A percentile compares a stretch with the other conserved stretches of the same genome.
These are phyloP conservation scores for Murina feae DNA, from an alignment of 2,113 vertebrate genomes.

Conservation along the genomic window DNA sequence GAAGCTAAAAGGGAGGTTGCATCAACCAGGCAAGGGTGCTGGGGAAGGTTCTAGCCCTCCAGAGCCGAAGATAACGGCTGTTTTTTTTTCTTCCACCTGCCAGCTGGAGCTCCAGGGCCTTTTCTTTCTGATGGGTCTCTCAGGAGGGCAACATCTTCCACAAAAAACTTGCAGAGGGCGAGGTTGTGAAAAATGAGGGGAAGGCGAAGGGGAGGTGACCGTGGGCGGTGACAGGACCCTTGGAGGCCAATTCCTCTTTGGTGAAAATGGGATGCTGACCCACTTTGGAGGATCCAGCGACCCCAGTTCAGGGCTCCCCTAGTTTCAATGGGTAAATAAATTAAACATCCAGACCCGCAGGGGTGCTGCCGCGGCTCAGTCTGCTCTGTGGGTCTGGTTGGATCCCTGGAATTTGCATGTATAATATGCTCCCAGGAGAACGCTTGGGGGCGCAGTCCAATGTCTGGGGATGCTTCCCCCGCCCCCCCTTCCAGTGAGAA, in stretches of 20 bases:
- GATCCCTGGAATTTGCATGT: background rate
- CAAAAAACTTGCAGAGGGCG: no score
- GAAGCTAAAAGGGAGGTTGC: background rate
- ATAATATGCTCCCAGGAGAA: background rate
- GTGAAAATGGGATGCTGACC: background rate
- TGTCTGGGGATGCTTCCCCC: background rate
- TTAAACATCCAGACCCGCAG: background rate
- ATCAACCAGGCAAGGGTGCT: background rate
- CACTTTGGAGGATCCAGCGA: background rate
- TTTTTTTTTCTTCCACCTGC: rapidly evolving
- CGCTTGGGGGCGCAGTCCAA: background rate
- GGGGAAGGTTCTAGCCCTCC: rapidly evolving
- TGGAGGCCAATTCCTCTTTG: background rate
- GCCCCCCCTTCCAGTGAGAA: background rate
- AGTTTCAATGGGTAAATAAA: background rate
- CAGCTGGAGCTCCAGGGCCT: background rate
- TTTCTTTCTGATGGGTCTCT: background rate
- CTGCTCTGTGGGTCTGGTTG: background rate
- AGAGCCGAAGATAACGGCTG: background rate
- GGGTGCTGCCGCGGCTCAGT: background rate
- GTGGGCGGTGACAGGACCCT: background rate
- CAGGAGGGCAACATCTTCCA: background rate
- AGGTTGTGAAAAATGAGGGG: background rate
- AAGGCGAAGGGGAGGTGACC: background rate
- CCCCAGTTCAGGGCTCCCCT: background rate